Conservation (phyloP, 2,113 vertebrate genomes). For the Perca schrenkii region DNA sequence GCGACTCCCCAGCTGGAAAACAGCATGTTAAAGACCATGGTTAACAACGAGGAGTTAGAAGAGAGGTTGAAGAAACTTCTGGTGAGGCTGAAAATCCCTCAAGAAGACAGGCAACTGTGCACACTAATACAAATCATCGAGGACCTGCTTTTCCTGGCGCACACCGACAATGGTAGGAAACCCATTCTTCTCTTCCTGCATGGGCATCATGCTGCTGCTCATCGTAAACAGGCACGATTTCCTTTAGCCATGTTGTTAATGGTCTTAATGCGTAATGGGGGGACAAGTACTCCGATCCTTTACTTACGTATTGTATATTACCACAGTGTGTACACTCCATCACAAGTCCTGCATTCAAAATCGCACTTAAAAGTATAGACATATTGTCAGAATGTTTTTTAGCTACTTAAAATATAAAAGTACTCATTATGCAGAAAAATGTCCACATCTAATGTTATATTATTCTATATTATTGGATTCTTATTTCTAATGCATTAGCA, state of each 20-base stretch:
- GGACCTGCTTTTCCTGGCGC: slow-evolving; percentile 89
- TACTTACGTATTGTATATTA: neutral
- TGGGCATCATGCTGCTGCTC: slow-evolving; percentile 4
- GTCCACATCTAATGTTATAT: too few species aligned
- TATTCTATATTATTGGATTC: too few species aligned
- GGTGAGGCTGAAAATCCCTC: slow-evolving; percentile 89
- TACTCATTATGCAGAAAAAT: too few species aligned
- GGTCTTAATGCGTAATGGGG: neutral
- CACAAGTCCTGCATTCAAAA: too few species aligned
- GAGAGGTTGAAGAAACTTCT: slow-evolving; percentile 89
- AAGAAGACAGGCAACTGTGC: slow-evolving; percentile 87
- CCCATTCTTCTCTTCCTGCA: neutral
- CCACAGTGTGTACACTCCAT: neutral
- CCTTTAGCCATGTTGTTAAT: neutral
- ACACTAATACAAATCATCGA: slow-evolving; percentile 91
- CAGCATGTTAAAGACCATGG: slow-evolving; percentile 63
- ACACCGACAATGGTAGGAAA: slow-evolving; percentile 86
- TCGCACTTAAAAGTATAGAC: too few species aligned
- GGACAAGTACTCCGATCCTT: neutral
- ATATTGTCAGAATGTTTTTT: too few species aligned
- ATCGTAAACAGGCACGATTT: neutral
- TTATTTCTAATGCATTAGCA: too few species aligned
- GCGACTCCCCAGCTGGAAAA: slow-evolving; percentile 20
- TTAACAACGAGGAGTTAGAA: slow-evolving; percentile 81
- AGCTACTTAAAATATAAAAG: too few species aligned